A percentile compares a stretch with the other conserved stretches of the same genome.
These are phyloP conservation scores for Rhagologus leucostigma DNA, from an alignment of 2,113 vertebrate genomes.

Conservation along the genomic window DNA sequence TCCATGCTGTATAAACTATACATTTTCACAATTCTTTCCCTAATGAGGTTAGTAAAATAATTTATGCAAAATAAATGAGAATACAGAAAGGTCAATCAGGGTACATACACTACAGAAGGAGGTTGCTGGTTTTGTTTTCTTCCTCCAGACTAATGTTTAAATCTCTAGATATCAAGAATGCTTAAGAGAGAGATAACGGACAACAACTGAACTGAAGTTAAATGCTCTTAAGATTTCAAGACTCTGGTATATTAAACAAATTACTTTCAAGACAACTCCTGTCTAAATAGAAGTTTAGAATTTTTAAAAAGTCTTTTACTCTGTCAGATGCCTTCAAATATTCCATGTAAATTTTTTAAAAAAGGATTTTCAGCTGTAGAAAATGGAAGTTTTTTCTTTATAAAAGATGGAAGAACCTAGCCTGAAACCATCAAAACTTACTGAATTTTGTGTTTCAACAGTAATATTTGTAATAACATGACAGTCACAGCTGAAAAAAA, in stretches of 20 bases:
- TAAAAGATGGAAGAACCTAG: neutral
- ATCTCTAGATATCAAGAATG: constrained; percentile 27
- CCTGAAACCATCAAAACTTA: neutral
- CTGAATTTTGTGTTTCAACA: neutral
- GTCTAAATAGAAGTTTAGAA: neutral
- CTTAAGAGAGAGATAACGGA: constrained; percentile 20
- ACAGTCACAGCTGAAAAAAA: neutral
- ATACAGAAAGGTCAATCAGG: constrained; percentile 47
- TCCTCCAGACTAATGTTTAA: neutral
- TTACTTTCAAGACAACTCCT: constrained; percentile 3
- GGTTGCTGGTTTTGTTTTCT: neutral
- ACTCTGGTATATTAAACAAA: neutral
- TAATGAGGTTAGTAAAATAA: constrained; percentile 43
- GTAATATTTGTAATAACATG: neutral
- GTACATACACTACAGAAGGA: neutral
- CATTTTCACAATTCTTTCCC: constrained; percentile 10
- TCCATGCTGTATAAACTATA: neutral
- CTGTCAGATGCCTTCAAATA: neutral
- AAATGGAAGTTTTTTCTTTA: neutral
- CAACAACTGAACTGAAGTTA: neutral
- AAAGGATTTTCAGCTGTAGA: neutral
- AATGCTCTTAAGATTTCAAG: constrained; percentile 17
- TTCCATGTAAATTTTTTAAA: neutral
- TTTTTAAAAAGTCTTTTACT: neutral
- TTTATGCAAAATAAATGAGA: constrained; percentile 66